Percentiles rank a stretch among this genome's conserved stretches.
These are phyloP conservation scores for Hoplostethus mediterraneus DNA, from an alignment of 2,797 vertebrate genomes.

Conservation along the genomic window DNA sequence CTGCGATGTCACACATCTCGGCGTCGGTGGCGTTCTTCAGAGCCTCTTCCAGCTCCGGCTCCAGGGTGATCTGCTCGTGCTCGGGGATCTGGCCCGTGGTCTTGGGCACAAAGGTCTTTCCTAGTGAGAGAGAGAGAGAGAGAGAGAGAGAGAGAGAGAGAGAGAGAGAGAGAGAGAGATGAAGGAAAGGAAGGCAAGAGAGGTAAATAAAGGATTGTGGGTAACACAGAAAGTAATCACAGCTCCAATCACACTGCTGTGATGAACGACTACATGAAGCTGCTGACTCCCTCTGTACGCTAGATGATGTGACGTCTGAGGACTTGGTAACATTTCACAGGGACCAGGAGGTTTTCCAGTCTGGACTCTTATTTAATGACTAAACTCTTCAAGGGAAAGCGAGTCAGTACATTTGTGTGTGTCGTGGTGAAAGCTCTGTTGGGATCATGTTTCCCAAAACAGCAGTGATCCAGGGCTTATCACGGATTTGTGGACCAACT, in stretches of 20 bases:
- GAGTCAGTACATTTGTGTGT: constrained; percentile 5
- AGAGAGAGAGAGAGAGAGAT: neutral
- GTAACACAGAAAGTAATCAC: too few species aligned
- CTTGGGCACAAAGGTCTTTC: constrained; percentile 91
- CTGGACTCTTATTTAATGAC: neutral
- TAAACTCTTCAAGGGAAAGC: too few species aligned
- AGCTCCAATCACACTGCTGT: too few species aligned
- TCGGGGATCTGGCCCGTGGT: constrained; percentile 83
- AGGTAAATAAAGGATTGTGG: neutral
- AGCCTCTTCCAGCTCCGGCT: constrained; percentile 96
- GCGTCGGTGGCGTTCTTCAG: constrained; percentile 93
- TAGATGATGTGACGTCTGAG: too few species aligned
- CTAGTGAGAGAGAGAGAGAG: constrained; percentile 63
- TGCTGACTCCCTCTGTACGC: too few species aligned
- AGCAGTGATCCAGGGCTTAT: constrained; percentile 27
- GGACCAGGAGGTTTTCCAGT: neutral
- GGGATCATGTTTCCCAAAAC: constrained; percentile 50
- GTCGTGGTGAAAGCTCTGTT: constrained; percentile 36
- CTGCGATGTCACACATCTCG: constrained; percentile 97
- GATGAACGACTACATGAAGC: too few species aligned
- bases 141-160: neutral
- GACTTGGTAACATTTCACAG: too few species aligned
- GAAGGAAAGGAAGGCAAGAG: neutral
- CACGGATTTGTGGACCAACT: constrained; percentile 31
- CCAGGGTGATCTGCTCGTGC: constrained; percentile 91